Conservation (phyloP, 2,113 vertebrate species). For the Poicephalus meyeri region DNA sequence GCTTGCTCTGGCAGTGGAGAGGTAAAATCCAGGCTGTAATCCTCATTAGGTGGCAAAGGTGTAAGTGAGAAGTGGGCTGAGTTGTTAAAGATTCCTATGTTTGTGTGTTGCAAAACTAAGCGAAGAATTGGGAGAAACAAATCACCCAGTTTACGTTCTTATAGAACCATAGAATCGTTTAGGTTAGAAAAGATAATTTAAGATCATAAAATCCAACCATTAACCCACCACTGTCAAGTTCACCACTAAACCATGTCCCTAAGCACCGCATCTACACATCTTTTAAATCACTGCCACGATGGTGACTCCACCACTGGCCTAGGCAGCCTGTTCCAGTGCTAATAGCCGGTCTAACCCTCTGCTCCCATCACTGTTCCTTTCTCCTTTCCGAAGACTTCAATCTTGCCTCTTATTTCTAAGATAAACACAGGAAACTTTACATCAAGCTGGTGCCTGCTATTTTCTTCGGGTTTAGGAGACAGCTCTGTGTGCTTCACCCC, state of each 20-base stretch:
- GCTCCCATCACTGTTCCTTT: not conserved
- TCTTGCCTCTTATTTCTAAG: not conserved
- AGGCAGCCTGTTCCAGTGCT: not conserved
- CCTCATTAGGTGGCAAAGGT: not conserved
- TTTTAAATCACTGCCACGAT: not conserved
- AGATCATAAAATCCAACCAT: not conserved
- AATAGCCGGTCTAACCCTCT: not conserved
- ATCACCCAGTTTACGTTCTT: not conserved
- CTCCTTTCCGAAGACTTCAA: not conserved
- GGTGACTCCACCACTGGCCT: not conserved
- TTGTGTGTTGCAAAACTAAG: not conserved
- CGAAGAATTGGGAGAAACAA: not conserved
- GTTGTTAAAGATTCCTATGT: not conserved
- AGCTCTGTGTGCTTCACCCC: not conserved
- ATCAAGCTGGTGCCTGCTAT: not conserved
- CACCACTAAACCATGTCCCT: not conserved
- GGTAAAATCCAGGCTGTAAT: not conserved
- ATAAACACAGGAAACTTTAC: not conserved
- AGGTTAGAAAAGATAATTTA: not conserved
- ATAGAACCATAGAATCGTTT: not conserved
- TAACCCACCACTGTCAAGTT: not conserved
- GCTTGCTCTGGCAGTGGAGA: not conserved
- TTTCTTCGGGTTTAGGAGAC: not conserved
- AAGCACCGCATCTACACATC: not conserved
- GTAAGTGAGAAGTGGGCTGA: not conserved